Base-by-base conservation (phyloP, 2,888 invertebrate species). In the Agriopis leucophaearia region DNA sequence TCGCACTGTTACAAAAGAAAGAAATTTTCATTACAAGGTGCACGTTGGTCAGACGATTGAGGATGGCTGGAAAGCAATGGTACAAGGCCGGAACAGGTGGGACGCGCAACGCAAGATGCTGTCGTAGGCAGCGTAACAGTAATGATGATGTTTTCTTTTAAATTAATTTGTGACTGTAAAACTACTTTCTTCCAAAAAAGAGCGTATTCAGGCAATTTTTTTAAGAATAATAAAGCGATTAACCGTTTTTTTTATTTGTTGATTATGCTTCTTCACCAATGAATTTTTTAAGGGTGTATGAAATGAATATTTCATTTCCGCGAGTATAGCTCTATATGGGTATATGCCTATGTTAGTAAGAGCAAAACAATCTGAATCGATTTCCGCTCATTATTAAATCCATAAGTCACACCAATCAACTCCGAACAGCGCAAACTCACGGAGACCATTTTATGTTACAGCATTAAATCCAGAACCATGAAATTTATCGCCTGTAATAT, bases 401-500 rank as follows among this genome's bases (percentile, higher is more conserved):
- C 79, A 84, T 84, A 86, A 84, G 84, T 83, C 79, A 83, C 83
- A 83, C 82, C 80, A 83, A 85, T 84, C 82, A 81, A 79, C 81
- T 85, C 76, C 72, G 78, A 80, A 80, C 81, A 79, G 78, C 81
- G 79, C 80, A 81, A 82, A 61, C 74, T 80, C 83, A 83, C 81
- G 81, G 83, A 82, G 81, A 75, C 80, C 80, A 82, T 79, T 86
- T 89, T 84, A 88, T 85, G 83, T 87, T 86, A 84, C 85, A 72
- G 82, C 88, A 87, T 88, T 82, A 89, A 88, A 82, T 78, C 77
- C 87, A 85, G 82, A 79, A 80, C 86, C 90, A 87, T 90, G 88
- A 90, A 91, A 89, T 88, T 86, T 84, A 82, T 85, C 81, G 85
- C 78, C 83, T 81, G 86, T 88, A 88, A 89, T 88, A 88, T 86